Conservation (phyloP, 1,140 invertebrate genomes). For the Battus philenor region DNA sequence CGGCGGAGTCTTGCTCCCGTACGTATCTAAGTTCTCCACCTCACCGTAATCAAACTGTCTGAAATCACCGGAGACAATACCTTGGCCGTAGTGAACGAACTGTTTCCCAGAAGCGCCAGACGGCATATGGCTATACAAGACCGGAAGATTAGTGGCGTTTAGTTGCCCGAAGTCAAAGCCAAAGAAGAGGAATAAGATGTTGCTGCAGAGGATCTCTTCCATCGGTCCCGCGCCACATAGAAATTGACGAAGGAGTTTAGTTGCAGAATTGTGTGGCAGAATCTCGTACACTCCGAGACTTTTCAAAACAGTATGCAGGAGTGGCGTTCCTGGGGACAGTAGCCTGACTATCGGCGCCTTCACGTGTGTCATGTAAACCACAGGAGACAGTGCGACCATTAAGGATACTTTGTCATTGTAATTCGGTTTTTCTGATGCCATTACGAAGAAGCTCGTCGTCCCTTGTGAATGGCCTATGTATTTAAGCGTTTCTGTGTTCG, state of each 20-base stretch:
- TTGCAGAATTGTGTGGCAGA: constrained; percentile 28
- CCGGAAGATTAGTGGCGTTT: constrained; percentile 79
- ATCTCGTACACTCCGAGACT: constrained; percentile 36
- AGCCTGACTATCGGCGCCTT: constrained; percentile 71
- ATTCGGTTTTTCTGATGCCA: constrained; percentile 77
- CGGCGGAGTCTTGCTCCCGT: constrained; percentile 76
- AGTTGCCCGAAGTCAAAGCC: constrained; percentile 40
- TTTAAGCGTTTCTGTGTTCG: constrained; percentile 62
- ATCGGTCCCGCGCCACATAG: constrained; percentile 28
- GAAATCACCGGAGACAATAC: constrained; percentile 66
- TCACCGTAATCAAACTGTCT: constrained; percentile 69
- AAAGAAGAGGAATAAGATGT: constrained; percentile 25
- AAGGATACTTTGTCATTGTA: constrained; percentile 79
- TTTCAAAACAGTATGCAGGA: constrained; percentile 24
- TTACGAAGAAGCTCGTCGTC: constrained; percentile 80
- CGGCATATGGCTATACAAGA: constrained; percentile 85
- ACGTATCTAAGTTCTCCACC: constrained; percentile 53
- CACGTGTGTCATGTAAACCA: constrained; percentile 76
- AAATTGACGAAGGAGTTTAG: constrained; percentile 22
- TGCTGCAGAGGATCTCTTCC: constrained; percentile 35
- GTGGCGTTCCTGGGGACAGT: constrained; percentile 24
- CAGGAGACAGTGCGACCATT: constrained; percentile 81
- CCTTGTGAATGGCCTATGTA: constrained; percentile 83
- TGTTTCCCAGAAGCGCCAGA: constrained; percentile 87
- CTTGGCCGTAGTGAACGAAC: constrained; percentile 83